A percentile compares a stretch with the other conserved stretches of the same genome.
These are phyloP conservation scores for Bolborhynchus lineola DNA, from an alignment of 2,113 vertebrate genomes.

Conservation along the genomic window DNA sequence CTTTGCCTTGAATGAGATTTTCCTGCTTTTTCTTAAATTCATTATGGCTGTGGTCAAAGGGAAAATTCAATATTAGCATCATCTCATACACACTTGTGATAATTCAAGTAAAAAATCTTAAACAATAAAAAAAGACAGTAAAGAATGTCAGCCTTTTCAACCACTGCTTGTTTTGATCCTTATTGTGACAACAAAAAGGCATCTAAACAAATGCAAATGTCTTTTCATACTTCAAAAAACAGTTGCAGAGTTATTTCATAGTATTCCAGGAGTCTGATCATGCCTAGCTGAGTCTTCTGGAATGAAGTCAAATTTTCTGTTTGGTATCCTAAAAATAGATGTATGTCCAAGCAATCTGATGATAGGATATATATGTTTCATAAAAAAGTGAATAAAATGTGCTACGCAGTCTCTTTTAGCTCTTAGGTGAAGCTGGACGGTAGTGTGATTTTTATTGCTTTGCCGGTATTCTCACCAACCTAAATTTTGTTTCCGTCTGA, in stretches of 20 bases:
- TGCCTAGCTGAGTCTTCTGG: constrained; percentile 1
- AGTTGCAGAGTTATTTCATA: background rate
- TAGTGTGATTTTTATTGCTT: background rate
- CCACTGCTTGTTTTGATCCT: background rate
- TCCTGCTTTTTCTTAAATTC: background rate
- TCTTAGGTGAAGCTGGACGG: background rate
- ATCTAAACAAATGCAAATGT: background rate
- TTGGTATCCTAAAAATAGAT: constrained; percentile 4
- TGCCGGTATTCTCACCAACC: background rate
- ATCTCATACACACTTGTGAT: background rate
- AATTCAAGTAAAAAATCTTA: background rate
- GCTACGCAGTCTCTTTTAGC: background rate
- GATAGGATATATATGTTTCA: background rate
- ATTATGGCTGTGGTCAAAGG: background rate
- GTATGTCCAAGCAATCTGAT: background rate
- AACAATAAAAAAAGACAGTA: background rate
- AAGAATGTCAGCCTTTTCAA: background rate
- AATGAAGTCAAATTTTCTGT: background rate
- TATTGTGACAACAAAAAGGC: background rate
- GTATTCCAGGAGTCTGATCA: background rate
- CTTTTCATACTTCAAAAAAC: background rate
- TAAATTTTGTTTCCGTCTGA: background rate
- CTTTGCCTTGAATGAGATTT: background rate
- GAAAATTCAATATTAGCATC: background rate
- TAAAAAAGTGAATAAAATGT: constrained; percentile 18